These are phyloP conservation scores for Lithophane semibrunnea DNA, from an alignment of 2,888 invertebrate species.

Conservation along the genomic window DNA sequence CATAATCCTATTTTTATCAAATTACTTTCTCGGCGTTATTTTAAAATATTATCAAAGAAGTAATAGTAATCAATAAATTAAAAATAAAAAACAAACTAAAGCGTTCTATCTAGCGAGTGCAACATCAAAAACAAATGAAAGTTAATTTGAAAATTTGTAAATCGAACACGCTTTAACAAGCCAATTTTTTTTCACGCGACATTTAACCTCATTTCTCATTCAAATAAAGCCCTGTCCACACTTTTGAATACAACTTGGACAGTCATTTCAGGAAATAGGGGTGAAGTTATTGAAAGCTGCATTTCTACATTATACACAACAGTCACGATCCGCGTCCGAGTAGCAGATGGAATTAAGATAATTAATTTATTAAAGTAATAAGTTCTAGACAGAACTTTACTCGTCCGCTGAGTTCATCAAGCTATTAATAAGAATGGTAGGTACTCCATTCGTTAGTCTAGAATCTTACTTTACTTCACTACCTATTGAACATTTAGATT, in stretches of 20 bases:
- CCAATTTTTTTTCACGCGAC: conserved; percentile 1
- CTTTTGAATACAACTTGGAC: background rate
- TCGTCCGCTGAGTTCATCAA: background rate
- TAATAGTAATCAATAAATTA: background rate
- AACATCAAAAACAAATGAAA: background rate
- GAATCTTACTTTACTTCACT: too few relatives aligned
- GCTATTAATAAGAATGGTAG: background rate
- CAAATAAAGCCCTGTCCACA: background rate
- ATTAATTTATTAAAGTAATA: conserved; percentile 5
- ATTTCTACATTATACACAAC: background rate
- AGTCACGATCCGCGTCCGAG: conserved; percentile 10
- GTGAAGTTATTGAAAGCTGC: background rate
- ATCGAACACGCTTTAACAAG: background rate
- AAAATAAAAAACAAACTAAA: background rate
- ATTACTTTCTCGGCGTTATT: too few relatives aligned
- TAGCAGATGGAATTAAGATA: conserved; percentile 18
- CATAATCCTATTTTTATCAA: background rate
- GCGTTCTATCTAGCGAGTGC: background rate
- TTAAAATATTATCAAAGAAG: background rate
- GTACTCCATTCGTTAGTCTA: conserved; percentile 5
- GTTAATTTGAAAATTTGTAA: background rate
- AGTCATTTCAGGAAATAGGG: background rate
- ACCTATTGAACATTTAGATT: too few relatives aligned
- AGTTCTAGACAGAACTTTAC: conserved; percentile 1
- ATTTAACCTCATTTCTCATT: background rate